Evolutionary conservation across 37 sponge, comb jelly and placozoan species (phyloP).

Genomic region (Cliona cf. orientalis): DNA sequence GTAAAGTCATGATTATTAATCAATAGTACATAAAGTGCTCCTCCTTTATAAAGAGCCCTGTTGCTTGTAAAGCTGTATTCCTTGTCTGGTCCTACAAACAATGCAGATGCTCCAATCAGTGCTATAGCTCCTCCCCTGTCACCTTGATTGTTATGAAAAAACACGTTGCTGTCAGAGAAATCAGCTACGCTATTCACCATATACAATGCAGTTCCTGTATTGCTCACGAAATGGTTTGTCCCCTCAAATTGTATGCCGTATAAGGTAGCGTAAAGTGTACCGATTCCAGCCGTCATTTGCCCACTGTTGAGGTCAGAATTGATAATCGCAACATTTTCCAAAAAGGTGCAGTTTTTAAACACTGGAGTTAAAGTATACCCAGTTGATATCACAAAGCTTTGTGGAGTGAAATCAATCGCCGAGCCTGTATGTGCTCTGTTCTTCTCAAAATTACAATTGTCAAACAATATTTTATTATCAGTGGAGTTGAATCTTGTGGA

Average conservation of each 20-base stretch:
- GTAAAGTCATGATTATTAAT: conserved; percentile 25
- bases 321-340: background rate
- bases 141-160: conserved; percentile 24
- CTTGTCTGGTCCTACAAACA: background rate
- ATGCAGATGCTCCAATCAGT: conserved; percentile 8
- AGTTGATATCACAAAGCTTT: no score
- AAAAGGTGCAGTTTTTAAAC: conserved; percentile 6
- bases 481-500: no score
- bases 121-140: conserved; percentile 38
- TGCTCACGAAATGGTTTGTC: conserved; percentile 5
- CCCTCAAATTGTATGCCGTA: conserved; percentile 19
- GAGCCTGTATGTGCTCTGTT: conserved; percentile 30
- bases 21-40: conserved; percentile 25
- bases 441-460: conserved; percentile 9
- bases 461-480: no score
- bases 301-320: background rate
- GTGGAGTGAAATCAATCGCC: conserved; percentile 39
- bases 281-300: background rate
- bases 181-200: conserved; percentile 29
- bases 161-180: conserved; percentile 12
- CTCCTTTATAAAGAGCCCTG: conserved; percentile 22
- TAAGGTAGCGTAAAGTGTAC: conserved; percentile 11
- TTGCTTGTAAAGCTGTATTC: conserved; percentile 16
- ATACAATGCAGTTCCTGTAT: conserved; percentile 23
- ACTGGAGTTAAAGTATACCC: no score